These are phyloP conservation scores for Gadus chalcogrammus DNA, from an alignment of 2,113 vertebrate genomes.

Conservation along the genomic window DNA sequence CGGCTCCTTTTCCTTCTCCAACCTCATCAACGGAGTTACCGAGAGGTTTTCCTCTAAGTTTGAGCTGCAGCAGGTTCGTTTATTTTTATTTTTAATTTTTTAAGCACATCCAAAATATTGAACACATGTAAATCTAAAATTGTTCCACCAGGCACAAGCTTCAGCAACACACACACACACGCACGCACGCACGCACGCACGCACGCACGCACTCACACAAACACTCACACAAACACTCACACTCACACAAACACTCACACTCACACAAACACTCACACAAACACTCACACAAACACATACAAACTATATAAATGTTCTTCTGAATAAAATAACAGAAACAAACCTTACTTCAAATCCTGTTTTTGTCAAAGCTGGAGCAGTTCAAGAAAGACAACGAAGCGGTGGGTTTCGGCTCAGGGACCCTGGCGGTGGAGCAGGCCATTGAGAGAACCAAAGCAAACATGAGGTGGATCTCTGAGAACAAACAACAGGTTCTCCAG, in stretches of 20 bases:
- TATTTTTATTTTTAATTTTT: background rate
- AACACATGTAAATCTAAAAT: background rate
- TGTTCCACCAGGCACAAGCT: background rate
- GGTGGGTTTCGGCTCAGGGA: slow-evolving; percentile 84
- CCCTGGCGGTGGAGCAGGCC: slow-evolving; percentile 84
- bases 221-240: too few species aligned
- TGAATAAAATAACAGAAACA: too few species aligned
- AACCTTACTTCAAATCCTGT: background rate
- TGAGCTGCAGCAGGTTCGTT: slow-evolving; percentile 84
- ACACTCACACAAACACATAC: too few species aligned
- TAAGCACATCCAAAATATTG: background rate
- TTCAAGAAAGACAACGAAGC: slow-evolving; percentile 77
- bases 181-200: too few species aligned
- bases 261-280: too few species aligned
- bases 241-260: too few species aligned
- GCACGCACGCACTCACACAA: too few species aligned
- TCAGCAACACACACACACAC: too few species aligned
- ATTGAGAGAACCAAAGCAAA: slow-evolving; percentile 84
- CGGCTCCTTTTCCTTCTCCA: slow-evolving; percentile 90
- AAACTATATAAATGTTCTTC: too few species aligned
- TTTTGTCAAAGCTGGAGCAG: slow-evolving; percentile 76
- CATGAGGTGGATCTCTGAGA: slow-evolving; percentile 83
- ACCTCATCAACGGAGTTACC: slow-evolving; percentile 79
- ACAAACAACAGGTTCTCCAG: slow-evolving; percentile 42
- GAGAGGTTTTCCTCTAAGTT: slow-evolving; percentile 78